These are phyloP conservation scores for Antedon mediterranea DNA, from an alignment of 53 echinoderm and acorn worm genomes.

Conservation along the genomic window DNA sequence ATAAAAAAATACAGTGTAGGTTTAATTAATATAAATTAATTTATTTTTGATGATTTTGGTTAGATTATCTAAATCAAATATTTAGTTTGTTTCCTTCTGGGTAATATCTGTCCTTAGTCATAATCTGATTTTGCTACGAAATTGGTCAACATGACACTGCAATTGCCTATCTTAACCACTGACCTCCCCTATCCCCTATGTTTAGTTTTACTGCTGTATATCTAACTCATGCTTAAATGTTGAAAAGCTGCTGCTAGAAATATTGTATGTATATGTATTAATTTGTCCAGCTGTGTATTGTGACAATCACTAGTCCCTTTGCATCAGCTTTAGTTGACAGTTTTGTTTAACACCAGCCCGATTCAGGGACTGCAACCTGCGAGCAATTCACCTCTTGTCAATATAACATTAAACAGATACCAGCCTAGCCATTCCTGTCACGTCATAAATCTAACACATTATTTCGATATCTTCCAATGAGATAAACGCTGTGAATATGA, in stretches of 20 bases:
- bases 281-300: background rate
- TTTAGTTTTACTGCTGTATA: background rate
- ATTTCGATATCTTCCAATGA: background rate
- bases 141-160: background rate
- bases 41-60: background rate
- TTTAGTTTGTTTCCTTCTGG: background rate
- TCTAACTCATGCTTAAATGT: background rate
- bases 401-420: background rate
- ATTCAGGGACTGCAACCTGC: background rate
- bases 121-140: background rate
- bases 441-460: background rate
- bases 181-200: background rate
- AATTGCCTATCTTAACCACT: background rate
- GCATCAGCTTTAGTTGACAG: background rate
- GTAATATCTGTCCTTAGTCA: background rate
- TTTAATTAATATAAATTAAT: background rate
- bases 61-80: background rate
- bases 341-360: background rate
- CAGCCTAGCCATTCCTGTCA: background rate
- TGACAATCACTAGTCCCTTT: background rate
- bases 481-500: background rate
- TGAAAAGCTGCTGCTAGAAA: background rate
- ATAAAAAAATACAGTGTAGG: background rate
- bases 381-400: background rate
- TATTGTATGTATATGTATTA: background rate